Conservation (phyloP, 2,888 invertebrate genomes). For the Siphlonurus alternatus region DNA sequence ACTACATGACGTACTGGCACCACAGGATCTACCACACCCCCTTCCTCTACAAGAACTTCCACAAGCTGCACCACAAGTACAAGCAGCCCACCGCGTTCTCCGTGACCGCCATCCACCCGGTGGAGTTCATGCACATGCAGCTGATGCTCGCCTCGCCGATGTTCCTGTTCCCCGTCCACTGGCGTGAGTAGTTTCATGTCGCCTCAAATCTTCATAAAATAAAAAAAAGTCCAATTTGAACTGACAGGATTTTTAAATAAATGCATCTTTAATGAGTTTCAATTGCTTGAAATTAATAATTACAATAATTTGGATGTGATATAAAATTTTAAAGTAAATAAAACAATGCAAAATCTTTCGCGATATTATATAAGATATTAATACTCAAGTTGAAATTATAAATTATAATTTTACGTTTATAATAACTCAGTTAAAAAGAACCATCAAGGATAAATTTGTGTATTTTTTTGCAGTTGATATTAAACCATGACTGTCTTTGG, state of each 20-base stretch:
- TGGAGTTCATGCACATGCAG: conserved; percentile 49
- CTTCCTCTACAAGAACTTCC: conserved; percentile 49
- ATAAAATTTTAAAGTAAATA: too few species aligned
- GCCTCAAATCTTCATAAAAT: too few species aligned
- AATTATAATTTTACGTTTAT: too few species aligned
- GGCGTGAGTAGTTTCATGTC: conserved; percentile 45
- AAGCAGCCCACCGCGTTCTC: conserved; percentile 61
- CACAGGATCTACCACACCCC: conserved; percentile 51
- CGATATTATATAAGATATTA: too few species aligned
- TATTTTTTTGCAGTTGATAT: too few species aligned
- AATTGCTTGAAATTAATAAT: conserved; percentile 4
- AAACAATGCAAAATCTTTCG: too few species aligned
- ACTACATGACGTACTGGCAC: conserved; percentile 47
- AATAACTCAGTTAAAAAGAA: too few species aligned
- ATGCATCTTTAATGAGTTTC: not conserved
- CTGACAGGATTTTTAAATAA: not conserved
- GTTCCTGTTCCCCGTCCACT: conserved; percentile 45
- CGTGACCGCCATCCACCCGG: conserved; percentile 54
- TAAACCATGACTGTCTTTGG: too few species aligned
- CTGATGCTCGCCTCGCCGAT: conserved; percentile 40
- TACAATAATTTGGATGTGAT: too few species aligned
- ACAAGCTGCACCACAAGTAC: conserved; percentile 58
- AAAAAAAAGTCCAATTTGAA: too few species aligned
- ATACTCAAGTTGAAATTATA: too few species aligned
- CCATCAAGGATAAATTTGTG: too few species aligned